Conservation (phyloP, 1,140 invertebrate genomes). For the Mylabris phalerata region DNA sequence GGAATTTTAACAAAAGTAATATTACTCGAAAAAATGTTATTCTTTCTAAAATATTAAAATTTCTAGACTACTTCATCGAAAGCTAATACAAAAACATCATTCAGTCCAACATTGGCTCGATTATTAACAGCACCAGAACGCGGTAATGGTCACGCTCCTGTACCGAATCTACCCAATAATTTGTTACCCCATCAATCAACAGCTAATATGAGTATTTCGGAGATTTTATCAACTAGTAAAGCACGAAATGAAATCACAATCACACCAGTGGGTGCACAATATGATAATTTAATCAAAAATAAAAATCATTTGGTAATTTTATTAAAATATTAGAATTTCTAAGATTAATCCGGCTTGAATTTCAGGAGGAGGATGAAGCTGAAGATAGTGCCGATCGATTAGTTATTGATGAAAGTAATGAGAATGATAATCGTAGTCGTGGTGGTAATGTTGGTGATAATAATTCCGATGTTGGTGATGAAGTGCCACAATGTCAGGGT, state of each 20-base stretch:
- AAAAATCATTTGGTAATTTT: conserved; percentile 24
- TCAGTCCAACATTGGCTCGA: conserved; percentile 70
- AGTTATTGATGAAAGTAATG: conserved; percentile 59
- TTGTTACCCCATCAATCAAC: conserved; percentile 15
- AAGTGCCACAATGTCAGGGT: conserved; percentile 69
- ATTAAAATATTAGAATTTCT: background rate
- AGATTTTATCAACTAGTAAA: conserved; percentile 57
- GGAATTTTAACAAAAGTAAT: conserved; percentile 66
- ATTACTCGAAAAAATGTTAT: background rate
- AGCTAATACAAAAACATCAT: conserved; percentile 49
- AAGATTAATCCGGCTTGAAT: background rate
- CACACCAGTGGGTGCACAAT: conserved; percentile 45
- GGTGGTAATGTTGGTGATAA: conserved; percentile 41
- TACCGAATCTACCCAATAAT: too few species aligned
- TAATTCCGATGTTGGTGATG: conserved; percentile 41
- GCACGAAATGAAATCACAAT: conserved; percentile 51
- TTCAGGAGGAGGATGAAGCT: conserved; percentile 51
- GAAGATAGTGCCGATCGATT: conserved; percentile 49
- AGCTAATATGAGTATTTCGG: conserved; percentile 49
- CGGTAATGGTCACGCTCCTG: conserved; percentile 29
- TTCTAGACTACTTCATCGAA: conserved; percentile 35
- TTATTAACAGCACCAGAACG: conserved; percentile 64
- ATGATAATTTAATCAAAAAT: conserved; percentile 15
- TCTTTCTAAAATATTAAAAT: background rate
- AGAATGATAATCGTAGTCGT: conserved; percentile 35